Conservation (phyloP, 1,140 invertebrate genomes). For the Megathymus violae region DNA sequence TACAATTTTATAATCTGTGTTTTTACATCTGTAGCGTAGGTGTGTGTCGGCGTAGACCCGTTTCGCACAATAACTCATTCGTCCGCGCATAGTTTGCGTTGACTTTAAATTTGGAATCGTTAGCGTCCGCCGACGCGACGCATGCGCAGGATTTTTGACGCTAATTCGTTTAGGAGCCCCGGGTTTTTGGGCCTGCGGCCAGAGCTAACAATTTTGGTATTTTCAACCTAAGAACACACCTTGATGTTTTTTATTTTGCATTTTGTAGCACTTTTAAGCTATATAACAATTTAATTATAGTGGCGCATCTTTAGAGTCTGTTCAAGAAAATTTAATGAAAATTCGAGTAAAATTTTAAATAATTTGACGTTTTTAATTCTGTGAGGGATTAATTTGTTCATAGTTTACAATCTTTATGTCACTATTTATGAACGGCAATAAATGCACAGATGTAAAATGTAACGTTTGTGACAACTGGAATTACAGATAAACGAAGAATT, state of each 20-base stretch:
- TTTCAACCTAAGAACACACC: conserved; percentile 38
- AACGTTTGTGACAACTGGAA: no score
- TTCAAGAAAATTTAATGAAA: no score
- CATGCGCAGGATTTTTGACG: conserved; percentile 56
- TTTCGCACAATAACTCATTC: conserved; percentile 59
- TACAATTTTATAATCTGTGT: no score
- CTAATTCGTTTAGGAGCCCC: conserved; percentile 61
- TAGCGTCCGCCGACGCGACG: conserved; percentile 47
- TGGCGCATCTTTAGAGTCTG: background rate
- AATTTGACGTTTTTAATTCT: no score
- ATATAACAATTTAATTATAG: conserved; percentile 28
- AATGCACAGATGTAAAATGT: no score
- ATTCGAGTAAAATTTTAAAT: no score
- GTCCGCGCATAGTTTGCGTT: conserved; percentile 51
- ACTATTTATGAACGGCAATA: no score
- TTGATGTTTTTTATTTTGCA: conserved; percentile 8
- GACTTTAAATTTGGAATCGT: conserved; percentile 56
- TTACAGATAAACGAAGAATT: conserved; percentile 13
- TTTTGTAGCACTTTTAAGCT: conserved; percentile 20
- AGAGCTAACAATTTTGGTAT: conserved; percentile 37
- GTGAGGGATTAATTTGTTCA: no score
- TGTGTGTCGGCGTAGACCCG: no score
- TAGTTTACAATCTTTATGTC: no score
- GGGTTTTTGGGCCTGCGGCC: conserved; percentile 40
- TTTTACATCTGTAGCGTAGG: no score